phyloP scores from a whole-genome alignment of 2,888 invertebrate genomes.

The Teleiodes luculella region DNA sequence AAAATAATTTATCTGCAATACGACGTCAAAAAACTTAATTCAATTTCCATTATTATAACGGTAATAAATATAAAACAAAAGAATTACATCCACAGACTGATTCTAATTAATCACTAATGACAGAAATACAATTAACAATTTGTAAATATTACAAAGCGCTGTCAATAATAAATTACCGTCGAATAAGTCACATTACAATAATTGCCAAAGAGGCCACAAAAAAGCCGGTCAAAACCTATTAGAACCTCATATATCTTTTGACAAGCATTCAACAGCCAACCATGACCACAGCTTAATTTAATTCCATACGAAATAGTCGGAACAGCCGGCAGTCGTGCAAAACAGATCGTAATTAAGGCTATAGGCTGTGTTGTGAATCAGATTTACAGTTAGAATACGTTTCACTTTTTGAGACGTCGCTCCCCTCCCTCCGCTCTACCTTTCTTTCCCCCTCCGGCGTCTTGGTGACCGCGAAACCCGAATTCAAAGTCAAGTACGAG shows the following conservation, averaged over 20 bases:
- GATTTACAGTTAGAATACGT: slow-evolving; percentile 56
- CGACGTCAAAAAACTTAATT: no score
- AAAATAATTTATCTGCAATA: no score
- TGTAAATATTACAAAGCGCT: not conserved
- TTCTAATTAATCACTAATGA: not conserved
- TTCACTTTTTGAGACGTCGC: slow-evolving; percentile 69
- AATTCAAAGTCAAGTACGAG: slow-evolving; percentile 57
- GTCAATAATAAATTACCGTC: not conserved
- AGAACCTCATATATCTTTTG: not conserved
- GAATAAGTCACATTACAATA: not conserved
- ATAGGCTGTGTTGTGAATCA: slow-evolving; percentile 29
- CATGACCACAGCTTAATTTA: not conserved
- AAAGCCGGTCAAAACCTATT: not conserved
- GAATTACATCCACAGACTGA: no score
- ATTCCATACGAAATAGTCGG: not conserved
- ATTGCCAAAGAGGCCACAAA: not conserved
- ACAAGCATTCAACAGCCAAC: not conserved
- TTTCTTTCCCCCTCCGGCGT: slow-evolving; percentile 26
- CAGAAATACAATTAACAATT: not conserved
- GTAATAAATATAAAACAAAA: no score
- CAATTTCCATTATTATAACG: no score
- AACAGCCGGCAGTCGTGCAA: slow-evolving; percentile 14
- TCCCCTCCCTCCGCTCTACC: slow-evolving; percentile 28
- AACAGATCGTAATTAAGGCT: slow-evolving; percentile 28
- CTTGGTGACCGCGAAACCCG: slow-evolving; percentile 62